phyloP scores from a whole-genome alignment of 2,113 vertebrate species.

The Catharus bicknelli region DNA sequence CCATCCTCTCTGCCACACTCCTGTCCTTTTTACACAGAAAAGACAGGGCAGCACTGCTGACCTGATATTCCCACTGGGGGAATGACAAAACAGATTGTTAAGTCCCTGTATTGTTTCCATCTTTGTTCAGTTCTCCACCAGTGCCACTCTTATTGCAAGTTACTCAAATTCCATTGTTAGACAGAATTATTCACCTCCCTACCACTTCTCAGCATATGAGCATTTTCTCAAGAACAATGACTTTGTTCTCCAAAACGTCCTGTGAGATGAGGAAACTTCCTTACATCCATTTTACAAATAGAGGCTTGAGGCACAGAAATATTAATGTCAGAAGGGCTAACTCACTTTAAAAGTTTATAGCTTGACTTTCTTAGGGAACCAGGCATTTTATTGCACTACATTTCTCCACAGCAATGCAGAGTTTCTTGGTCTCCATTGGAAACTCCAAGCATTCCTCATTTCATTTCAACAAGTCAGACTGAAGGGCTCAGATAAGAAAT shows the following conservation, averaged over 20 bases:
- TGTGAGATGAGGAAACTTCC: not conserved
- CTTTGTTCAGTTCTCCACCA: not conserved
- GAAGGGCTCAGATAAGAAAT: slow-evolving; percentile 37
- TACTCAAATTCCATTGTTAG: not conserved
- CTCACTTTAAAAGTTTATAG: not conserved
- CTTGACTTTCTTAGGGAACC: not conserved
- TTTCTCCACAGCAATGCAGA: slow-evolving; percentile 7
- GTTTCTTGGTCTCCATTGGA: not conserved
- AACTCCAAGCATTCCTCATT: not conserved
- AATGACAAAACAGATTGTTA: not conserved
- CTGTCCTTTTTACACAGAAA: not conserved
- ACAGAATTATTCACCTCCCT: not conserved
- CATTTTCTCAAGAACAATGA: not conserved
- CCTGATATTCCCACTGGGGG: not conserved
- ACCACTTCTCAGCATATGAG: not conserved
- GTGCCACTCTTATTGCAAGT: not conserved
- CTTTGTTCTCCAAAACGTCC: not conserved
- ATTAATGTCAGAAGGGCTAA: not conserved
- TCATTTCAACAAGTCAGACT: slow-evolving; percentile 22
- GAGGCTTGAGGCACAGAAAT: not conserved
- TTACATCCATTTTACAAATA: not conserved
- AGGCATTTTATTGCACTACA: not conserved
- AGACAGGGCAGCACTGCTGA: not conserved
- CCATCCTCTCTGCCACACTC: fast-evolving
- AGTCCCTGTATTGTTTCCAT: not conserved